Evolutionary conservation across 2,113 vertebrate genomes (phyloP).

Genomic region (Gnathonemus longibarbis): DNA sequence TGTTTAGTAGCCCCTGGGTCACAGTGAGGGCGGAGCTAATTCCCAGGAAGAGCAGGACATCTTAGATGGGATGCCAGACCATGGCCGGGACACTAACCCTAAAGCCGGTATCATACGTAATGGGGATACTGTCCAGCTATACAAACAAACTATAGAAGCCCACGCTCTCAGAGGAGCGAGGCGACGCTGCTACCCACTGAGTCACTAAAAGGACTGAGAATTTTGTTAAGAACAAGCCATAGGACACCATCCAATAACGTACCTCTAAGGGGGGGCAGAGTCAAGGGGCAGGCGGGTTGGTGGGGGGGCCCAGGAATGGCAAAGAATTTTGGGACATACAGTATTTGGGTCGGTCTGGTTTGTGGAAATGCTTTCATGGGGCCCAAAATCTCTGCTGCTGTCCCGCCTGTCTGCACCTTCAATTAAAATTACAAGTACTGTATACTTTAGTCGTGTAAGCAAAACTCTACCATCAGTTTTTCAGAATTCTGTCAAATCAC

Average conservation of each 20-base stretch:
- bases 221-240: neutral
- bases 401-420: neutral
- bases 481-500: neutral
- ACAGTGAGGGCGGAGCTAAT: neutral
- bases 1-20: neutral
- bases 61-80: neutral
- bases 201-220: neutral
- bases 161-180: neutral
- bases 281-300: neutral
- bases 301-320: neutral
- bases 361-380: neutral
- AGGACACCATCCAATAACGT: neutral
- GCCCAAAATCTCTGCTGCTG: neutral
- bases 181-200: neutral
- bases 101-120: neutral
- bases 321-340: neutral
- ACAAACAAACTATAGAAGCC: neutral
- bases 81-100: neutral
- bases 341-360: neutral
- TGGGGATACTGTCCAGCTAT: neutral
- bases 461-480: neutral
- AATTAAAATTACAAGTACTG: neutral
- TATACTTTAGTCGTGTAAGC: neutral
- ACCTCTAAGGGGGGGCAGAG: neutral
- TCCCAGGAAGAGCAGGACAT: neutral